Conservation (phyloP, 2,797 vertebrate genomes). For the Poeciliopsis presidionis region DNA sequence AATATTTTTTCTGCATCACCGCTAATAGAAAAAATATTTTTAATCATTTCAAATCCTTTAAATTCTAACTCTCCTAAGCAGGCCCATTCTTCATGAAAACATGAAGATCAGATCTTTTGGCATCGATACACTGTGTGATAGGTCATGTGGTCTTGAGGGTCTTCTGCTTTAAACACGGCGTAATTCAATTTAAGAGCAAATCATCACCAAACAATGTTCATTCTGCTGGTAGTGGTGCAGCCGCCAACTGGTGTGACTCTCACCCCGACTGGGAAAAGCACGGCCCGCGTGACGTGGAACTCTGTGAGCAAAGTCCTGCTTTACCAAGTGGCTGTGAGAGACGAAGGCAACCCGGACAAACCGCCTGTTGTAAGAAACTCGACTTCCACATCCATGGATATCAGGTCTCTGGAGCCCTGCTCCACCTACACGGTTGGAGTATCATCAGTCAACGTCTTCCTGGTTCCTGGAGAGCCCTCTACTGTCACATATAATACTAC, state of each 20-base stretch:
- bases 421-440: conserved; percentile 79
- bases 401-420: conserved; percentile 77
- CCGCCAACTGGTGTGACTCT: conserved; percentile 71
- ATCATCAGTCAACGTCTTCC: conserved; percentile 78
- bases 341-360: conserved; percentile 40
- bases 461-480: conserved; percentile 74
- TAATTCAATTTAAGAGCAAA: neutral
- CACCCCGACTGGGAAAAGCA: conserved; percentile 44
- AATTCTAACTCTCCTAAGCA: neutral
- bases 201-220: neutral
- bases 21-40: neutral
- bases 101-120: neutral
- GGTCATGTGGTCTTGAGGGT: neutral
- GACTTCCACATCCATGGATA: conserved; percentile 40
- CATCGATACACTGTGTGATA: neutral
- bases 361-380: conserved; percentile 42
- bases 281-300: conserved; percentile 70
- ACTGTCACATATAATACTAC: conserved; percentile 59
- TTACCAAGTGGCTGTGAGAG: conserved; percentile 74
- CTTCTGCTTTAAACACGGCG: neutral
- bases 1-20: neutral
- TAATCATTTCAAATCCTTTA: neutral
- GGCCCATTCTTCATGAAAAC: neutral
- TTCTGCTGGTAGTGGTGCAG: conserved; percentile 76
- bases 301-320: conserved; percentile 66